Base-by-base conservation (phyloP, 2,888 invertebrate genomes). In the Hypolimnas misippus region DNA sequence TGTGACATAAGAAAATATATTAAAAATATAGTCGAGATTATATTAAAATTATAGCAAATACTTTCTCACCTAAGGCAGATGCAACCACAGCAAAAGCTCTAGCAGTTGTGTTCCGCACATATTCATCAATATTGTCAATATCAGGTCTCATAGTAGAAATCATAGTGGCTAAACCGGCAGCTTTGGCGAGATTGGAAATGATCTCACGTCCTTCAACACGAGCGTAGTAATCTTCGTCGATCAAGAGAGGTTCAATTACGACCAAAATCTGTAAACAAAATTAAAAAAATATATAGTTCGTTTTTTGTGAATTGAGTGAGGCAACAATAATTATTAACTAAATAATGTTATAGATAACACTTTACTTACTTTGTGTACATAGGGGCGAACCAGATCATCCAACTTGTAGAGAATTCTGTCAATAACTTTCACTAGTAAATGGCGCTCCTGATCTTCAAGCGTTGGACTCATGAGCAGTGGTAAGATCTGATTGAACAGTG, bases 111-210 rank as follows among this genome's bases (percentile, higher is more conserved):
- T 99, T 99, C 81, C 99, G 94, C 40, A 99, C 99, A 81, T 99
- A 99, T 89, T 99, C 99, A 86, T 99, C 99, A 76, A 99, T 99
- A 83, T 99, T 99, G 89, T 99, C 99, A 76, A 99, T 99, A 92
- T 99, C 99, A 0, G 99, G 99, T 82, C 99, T 94, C 99, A 99
- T 99, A 0, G 99, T 99, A 3, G 99, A 99, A 78, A 99, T 99
- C 99, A 99, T 99, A 12, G 99, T 99, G 3, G 99, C 99, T 60
- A 99, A 92, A 61, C 99, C 99, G 2, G 99, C 99, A 1, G 99
- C 99, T 92, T 99, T 99, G 0, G 99, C 99, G 79, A 99, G 93
- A 89, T 99, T 99, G 0, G 98, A 99, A 79, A 99, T 99, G 74
- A 99, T 99, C 90, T 99, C 99, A 78, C 99, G 94, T 72, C 99